Evolutionary conservation across 2,888 invertebrate genomes (phyloP), one percentile per base, ranked within the genome.

Genomic region (Calliopum simillimum): DNA sequence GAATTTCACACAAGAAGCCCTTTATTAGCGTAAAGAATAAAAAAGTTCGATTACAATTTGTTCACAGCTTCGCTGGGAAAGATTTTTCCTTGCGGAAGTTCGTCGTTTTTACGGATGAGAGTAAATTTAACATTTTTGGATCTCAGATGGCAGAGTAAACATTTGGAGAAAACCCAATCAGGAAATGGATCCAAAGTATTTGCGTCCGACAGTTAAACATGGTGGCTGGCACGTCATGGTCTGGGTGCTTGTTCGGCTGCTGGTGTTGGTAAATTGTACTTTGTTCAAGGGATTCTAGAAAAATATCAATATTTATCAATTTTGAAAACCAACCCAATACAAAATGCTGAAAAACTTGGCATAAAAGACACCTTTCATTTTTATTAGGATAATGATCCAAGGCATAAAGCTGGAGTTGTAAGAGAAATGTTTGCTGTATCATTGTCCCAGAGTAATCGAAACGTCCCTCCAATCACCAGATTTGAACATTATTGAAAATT

Each of bases 21-120:
- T 49, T 16, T 49, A 49, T 49, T 49, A 49, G 21, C 49, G 3
- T 49, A 16, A 56, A 56, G 23, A 59, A 59, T 58, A 58, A 21
- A 58, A 58, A 58, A 58, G 41, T 14, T 43, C 41, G n/a, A 59
- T 43, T 59, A 19, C 59, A 59, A n/a, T 59, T 59, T 59, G n/a
- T 5, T 59, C 41, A 41, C 58, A 13, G 41, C 43, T 59, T n/a
- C 16, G 58, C 55, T 23, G 21, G 23, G 19, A 55, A 53, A 55
- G 23, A n/a, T n/a, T 55, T 55, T 19, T n/a, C n/a, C n/a, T 59
- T 59, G 33, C 4, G 33, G n/a, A 59, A 41, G 46, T 11, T 12
- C 46, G 46, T 46, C 14, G 46, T 46, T 12, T 46, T 46, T 14
- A 46, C 46, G 14, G 46, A 46, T 16, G n/a, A n/a, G n/a, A n/a